Percentiles rank a stretch among this genome's conserved stretches.
Conservation (phyloP, 2,888 invertebrate genomes). For the Scrobipalpa atriplicella region DNA sequence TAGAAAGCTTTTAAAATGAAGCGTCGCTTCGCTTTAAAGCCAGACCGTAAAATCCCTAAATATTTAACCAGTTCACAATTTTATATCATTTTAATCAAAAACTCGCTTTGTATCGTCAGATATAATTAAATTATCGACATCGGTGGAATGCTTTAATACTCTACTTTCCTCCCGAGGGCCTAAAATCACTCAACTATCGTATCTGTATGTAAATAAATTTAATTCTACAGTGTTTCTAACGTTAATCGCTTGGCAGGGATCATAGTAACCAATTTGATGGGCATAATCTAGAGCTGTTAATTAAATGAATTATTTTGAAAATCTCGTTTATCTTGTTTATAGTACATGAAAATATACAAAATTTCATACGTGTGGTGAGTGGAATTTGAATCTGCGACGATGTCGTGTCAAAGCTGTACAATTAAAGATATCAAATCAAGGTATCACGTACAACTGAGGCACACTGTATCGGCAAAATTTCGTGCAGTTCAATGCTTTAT, state of each 20-base stretch:
- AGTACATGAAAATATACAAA: no score
- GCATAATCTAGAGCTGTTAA: slow-evolving; percentile 39
- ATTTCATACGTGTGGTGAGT: no score
- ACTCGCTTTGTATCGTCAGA: slow-evolving; percentile 33
- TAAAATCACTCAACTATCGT: slow-evolving; percentile 51
- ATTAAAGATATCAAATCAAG: no score
- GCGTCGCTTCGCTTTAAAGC: slow-evolving; percentile 40
- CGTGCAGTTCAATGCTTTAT: no score
- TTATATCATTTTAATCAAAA: slow-evolving; percentile 45
- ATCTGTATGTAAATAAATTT: slow-evolving; percentile 66
- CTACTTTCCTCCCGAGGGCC: slow-evolving; percentile 33
- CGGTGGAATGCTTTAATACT: slow-evolving; percentile 44
- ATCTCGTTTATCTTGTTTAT: no score
- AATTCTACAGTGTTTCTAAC: slow-evolving; percentile 64
- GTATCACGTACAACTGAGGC: no score
- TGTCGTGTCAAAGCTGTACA: no score
- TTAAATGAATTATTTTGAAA: background rate
- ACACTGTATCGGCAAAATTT: no score
- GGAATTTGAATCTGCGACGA: no score
- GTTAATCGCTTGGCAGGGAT: slow-evolving; percentile 57
- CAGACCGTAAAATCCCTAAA: slow-evolving; percentile 43
- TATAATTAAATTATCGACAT: slow-evolving; percentile 58
- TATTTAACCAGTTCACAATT: slow-evolving; percentile 43
- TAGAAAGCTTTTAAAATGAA: slow-evolving; percentile 22
- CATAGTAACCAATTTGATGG: slow-evolving; percentile 40